phyloP scores from a whole-genome alignment of 2,797 vertebrate species.

The Eulemur coronatus region DNA sequence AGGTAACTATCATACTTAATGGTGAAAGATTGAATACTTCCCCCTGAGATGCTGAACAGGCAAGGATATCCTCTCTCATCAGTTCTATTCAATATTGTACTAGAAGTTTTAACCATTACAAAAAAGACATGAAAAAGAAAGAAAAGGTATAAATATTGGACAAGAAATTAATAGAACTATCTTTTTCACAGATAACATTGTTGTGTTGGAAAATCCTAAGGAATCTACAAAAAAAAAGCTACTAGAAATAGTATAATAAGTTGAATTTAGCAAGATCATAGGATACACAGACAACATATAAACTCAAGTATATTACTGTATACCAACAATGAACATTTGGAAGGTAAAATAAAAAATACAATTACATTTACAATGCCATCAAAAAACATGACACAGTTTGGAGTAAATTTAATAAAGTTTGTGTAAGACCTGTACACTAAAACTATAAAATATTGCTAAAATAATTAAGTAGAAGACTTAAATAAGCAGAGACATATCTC shows the following conservation, averaged over 20 bases:
- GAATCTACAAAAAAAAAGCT: neutral
- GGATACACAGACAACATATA: neutral
- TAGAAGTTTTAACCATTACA: neutral
- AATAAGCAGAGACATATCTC: neutral
- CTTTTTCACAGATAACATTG: neutral
- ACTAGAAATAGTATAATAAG: neutral
- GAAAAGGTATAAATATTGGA: neutral
- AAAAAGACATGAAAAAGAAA: neutral
- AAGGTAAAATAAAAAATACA: neutral
- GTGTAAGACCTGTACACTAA: neutral
- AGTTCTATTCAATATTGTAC: neutral
- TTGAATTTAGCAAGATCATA: neutral
- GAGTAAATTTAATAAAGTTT: neutral
- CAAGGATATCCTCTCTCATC: neutral
- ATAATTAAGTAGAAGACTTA: neutral
- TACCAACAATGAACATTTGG: neutral
- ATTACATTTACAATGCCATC: neutral
- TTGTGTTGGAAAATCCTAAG: neutral
- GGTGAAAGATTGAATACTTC: neutral
- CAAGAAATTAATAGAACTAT: neutral
- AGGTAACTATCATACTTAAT: neutral
- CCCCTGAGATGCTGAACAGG: neutral
- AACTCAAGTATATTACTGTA: neutral
- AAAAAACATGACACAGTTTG: neutral
- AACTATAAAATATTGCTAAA: neutral